Conservation (phyloP, 1,140 invertebrate genomes). For the Aphaenogaster ashmeadi region DNA sequence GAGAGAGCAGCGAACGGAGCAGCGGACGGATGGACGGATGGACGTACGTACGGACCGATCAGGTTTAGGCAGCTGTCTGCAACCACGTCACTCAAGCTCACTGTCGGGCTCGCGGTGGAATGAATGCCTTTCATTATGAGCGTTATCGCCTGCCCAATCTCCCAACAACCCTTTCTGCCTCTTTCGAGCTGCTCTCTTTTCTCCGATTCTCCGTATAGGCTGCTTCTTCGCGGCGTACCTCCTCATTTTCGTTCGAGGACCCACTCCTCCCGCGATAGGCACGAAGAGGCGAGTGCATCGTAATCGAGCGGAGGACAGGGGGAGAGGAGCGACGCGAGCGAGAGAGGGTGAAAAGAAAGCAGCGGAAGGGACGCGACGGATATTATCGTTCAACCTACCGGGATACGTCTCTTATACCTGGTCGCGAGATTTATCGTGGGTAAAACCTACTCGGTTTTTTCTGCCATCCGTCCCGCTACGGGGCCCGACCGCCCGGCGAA, state of each 20-base stretch:
- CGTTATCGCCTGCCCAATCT: slow-evolving; percentile 84
- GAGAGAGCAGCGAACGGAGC: slow-evolving; percentile 65
- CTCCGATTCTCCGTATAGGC: slow-evolving; percentile 58
- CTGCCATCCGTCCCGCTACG: slow-evolving; percentile 27
- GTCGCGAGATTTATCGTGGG: slow-evolving; percentile 74
- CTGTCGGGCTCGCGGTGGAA: slow-evolving; percentile 82
- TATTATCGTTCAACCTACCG: slow-evolving; percentile 70
- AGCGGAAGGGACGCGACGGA: slow-evolving; percentile 39
- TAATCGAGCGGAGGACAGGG: background rate
- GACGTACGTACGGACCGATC: slow-evolving; percentile 80
- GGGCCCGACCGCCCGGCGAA: slow-evolving; percentile 7
- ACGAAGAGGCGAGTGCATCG: slow-evolving; percentile 35
- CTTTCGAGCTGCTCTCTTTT: slow-evolving; percentile 70
- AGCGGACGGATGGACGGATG: slow-evolving; percentile 75
- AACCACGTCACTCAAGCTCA: slow-evolving; percentile 86
- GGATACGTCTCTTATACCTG: slow-evolving; percentile 72
- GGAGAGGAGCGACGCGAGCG: slow-evolving; percentile 4
- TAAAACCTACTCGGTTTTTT: slow-evolving; percentile 63
- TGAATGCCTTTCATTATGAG: slow-evolving; percentile 87
- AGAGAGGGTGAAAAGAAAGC: slow-evolving; percentile 20
- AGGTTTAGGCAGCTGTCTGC: slow-evolving; percentile 87
- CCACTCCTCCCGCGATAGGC: slow-evolving; percentile 53
- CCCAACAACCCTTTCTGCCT: slow-evolving; percentile 77
- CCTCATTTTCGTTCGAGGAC: slow-evolving; percentile 38
- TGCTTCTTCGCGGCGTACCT: slow-evolving; percentile 19